Evolutionary conservation across 2,797 vertebrate species (phyloP).

Genomic region (Centropyge bicolor): DNA sequence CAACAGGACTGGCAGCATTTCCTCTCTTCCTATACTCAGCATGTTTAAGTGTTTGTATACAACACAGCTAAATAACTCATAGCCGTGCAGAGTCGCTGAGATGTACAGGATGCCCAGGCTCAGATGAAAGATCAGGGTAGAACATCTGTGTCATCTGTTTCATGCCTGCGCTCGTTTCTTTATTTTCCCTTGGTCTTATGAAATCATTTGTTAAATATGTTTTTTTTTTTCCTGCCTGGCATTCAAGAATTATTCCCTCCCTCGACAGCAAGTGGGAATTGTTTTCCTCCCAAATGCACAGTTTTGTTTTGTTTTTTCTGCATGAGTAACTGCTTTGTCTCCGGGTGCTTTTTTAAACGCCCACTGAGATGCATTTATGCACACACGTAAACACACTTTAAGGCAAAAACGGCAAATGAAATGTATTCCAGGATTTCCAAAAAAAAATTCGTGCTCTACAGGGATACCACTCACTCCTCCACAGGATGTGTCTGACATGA

Average conservation of each 20-base stretch:
- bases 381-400: slow-evolving; percentile 62
- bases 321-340: slow-evolving; percentile 66
- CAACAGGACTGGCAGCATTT: slow-evolving; percentile 25
- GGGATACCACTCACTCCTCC: slow-evolving; percentile 50
- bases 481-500: slow-evolving; percentile 42
- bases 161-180: slow-evolving; percentile 45
- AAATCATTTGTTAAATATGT: slow-evolving; percentile 62
- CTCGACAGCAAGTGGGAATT: slow-evolving; percentile 47
- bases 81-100: slow-evolving; percentile 43
- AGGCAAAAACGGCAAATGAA: slow-evolving; percentile 60
- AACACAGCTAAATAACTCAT: slow-evolving; percentile 61
- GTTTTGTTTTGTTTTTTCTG: slow-evolving; percentile 58
- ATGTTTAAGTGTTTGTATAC: slow-evolving; percentile 23
- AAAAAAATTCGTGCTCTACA: slow-evolving; percentile 11
- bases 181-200: slow-evolving; percentile 41
- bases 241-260: slow-evolving; percentile 53
- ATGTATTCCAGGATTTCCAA: slow-evolving; percentile 49
- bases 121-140: slow-evolving; percentile 51
- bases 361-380: slow-evolving; percentile 60
- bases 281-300: slow-evolving; percentile 50
- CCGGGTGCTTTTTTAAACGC: slow-evolving; percentile 59
- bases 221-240: slow-evolving; percentile 20
- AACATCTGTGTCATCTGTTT: slow-evolving; percentile 65
- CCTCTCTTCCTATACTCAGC: slow-evolving; percentile 17
- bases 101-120: slow-evolving; percentile 35